phyloP scores from a whole-genome alignment of 2,113 vertebrate genomes.

The Neomonachus schauinslandi region DNA sequence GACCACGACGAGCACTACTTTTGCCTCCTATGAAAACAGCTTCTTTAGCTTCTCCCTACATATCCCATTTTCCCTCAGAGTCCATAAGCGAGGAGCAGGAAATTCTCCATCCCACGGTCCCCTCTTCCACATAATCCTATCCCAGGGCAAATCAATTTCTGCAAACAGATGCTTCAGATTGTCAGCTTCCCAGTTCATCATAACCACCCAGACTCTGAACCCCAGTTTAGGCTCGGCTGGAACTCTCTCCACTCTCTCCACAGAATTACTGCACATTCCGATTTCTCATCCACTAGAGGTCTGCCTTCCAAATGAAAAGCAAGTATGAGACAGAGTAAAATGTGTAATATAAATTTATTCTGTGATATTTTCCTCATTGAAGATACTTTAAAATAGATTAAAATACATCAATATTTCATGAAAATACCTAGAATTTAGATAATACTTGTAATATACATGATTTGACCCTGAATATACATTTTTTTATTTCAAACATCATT shows the following conservation, averaged over 20 bases:
- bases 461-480: conserved; percentile 39
- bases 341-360: conserved; percentile 68
- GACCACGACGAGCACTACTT: background rate
- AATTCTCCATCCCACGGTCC: background rate
- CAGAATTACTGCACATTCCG: background rate
- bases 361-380: conserved; percentile 55
- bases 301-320: conserved; percentile 21
- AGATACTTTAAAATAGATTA: conserved; percentile 64
- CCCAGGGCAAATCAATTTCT: background rate
- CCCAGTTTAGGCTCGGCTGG: background rate
- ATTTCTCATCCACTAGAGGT: background rate
- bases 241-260: background rate
- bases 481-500: conserved; percentile 55
- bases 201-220: background rate
- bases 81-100: background rate
- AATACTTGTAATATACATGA: conserved; percentile 64
- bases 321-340: background rate
- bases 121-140: background rate
- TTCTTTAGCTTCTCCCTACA: background rate
- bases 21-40: background rate
- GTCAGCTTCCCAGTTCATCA: background rate
- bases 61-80: background rate
- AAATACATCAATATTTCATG: conserved; percentile 69
- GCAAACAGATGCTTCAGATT: background rate
- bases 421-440: conserved; percentile 68